Evolutionary conservation across 2,113 vertebrate species (phyloP), one percentile per base, ranked within the genome.

Genomic region (Osmerus eperlanus): DNA sequence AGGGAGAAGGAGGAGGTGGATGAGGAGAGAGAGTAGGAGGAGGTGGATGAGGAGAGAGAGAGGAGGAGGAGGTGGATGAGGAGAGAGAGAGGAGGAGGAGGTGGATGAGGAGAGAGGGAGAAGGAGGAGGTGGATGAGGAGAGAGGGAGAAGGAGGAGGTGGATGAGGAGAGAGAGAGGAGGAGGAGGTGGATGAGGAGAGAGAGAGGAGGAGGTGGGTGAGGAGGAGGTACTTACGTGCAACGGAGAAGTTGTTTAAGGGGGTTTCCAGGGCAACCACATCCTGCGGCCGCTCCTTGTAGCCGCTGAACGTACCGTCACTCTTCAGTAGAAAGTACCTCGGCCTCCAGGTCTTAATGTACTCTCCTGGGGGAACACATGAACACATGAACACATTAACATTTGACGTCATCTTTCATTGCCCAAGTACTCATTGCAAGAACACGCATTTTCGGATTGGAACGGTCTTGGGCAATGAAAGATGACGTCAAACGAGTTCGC

Each of bases 311-410:
- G 95, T 98, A 84, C 97, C 97, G 3, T 99, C 97, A 0, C 91
- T 97, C 92, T 99, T 99, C 59, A 99, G 75, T 28, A 98, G 91
- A 83, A 99, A 99, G 90, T 99, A 99, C 41, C 97, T 92, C 0
- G 96, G 97, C 88, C 97, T 93, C 97, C 97, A 99, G 60, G 96
- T 98, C 74, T 99, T 99, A 88, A 99, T 99, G 88, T 98, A 98
- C 76, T 36, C 32, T 0, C 32, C 32, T 36, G 3, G 6, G 32
- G 32, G 32, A 25, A 2, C 25, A 25, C 25, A 25, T 25, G 25
- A 25, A 25, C 21, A 23, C 21, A 23, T 23, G 32, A 25, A 25
- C 25, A 25, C 25, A 25, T 25, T 2, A 25, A 25, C 25, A 2
- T 25, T 25, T 25, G 25, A 25, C 25, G 3, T 2, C 25, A 25